Evolutionary conservation across 2,797 vertebrate genomes (phyloP).

Genomic region (Gymnothorax javanicus): DNA sequence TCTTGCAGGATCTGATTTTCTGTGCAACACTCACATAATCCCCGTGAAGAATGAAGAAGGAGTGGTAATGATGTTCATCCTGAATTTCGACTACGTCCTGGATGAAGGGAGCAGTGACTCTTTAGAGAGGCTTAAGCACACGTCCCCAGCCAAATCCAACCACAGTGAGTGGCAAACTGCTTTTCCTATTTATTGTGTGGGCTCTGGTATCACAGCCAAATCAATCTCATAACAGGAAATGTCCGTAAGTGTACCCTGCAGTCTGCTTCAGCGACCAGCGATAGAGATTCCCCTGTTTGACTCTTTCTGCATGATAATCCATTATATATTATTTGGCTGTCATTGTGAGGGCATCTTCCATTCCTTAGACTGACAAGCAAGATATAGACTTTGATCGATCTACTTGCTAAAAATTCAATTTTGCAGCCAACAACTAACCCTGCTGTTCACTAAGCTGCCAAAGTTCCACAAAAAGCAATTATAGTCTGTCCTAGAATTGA

Average conservation of each 20-base stretch:
- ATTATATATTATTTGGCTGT: slow-evolving; percentile 22
- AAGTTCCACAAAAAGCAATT: background rate
- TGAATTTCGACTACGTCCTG: slow-evolving; percentile 90
- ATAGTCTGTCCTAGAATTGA: no score
- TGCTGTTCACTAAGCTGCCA: background rate
- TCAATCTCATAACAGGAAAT: background rate
- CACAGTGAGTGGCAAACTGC: slow-evolving; percentile 82
- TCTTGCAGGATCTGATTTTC: slow-evolving; percentile 88
- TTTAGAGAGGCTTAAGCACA: slow-evolving; percentile 85
- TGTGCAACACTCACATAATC: slow-evolving; percentile 94
- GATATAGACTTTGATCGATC: background rate
- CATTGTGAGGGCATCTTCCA: background rate
- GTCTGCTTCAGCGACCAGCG: background rate
- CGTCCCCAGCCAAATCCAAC: slow-evolving; percentile 87
- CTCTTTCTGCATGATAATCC: slow-evolving; percentile 15
- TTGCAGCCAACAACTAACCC: background rate
- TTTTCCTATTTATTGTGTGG: background rate
- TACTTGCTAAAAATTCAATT: background rate
- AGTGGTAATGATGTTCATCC: slow-evolving; percentile 98
- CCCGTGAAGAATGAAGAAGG: slow-evolving; percentile 98
- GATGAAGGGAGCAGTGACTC: slow-evolving; percentile 84
- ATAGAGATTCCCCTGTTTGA: background rate
- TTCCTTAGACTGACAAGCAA: background rate
- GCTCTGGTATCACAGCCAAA: background rate
- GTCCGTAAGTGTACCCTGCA: slow-evolving; percentile 13